Conservation (phyloP, 1,140 invertebrate species). For the Homalodisca vitripennis region DNA sequence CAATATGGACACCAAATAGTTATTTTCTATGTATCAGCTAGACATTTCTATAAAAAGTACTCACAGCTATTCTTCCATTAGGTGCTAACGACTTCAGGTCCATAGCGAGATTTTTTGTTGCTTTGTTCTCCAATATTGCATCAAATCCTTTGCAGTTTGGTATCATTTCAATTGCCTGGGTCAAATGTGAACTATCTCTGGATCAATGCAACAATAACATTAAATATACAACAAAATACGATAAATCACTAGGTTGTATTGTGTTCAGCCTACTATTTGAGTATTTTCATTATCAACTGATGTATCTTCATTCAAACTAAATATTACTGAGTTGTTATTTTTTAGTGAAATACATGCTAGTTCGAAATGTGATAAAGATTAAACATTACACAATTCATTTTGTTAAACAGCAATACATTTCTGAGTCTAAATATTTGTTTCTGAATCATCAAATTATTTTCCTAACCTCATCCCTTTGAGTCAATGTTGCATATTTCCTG, state of each 20-base stretch:
- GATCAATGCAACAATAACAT: constrained; percentile 27
- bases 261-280: background rate
- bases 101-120: constrained; percentile 56
- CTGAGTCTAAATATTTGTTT: too few relatives aligned
- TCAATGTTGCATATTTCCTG: too few relatives aligned
- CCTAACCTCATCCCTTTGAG: too few relatives aligned
- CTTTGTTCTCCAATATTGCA: constrained; percentile 60
- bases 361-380: too few relatives aligned
- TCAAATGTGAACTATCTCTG: constrained; percentile 45
- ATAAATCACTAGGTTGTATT: background rate
- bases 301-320: background rate
- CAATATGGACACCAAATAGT: too few relatives aligned
- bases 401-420: too few relatives aligned
- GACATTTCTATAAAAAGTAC: too few relatives aligned
- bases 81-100: constrained; percentile 53
- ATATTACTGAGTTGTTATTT: background rate
- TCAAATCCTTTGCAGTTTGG: constrained; percentile 53
- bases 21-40: too few relatives aligned
- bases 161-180: constrained; percentile 42
- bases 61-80: constrained; percentile 54
- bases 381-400: too few relatives aligned
- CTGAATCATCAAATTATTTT: too few relatives aligned
- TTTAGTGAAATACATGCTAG: too few relatives aligned
- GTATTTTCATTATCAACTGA: background rate
- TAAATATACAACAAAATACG: background rate